Evolutionary conservation across 2,888 invertebrate species (phyloP).

Genomic region (Himalopsyche anomala): DNA sequence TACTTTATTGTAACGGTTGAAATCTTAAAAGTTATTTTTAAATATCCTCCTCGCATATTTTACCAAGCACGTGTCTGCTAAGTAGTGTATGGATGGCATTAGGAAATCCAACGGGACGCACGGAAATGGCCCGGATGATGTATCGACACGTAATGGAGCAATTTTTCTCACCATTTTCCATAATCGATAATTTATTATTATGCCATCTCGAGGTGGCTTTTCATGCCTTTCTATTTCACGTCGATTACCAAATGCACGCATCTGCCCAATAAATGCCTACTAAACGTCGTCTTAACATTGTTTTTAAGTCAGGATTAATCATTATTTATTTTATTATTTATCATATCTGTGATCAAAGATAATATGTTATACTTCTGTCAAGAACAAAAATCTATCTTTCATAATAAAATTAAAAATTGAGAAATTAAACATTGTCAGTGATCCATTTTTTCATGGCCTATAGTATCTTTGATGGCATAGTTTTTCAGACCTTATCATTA

Average conservation of each 20-base stretch:
- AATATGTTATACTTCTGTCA: too few species aligned
- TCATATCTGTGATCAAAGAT: too few species aligned
- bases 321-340: neutral
- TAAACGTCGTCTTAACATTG: constrained; percentile 8
- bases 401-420: too few species aligned
- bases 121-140: constrained; percentile 63
- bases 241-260: constrained; percentile 38
- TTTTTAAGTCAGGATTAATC: neutral
- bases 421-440: too few species aligned
- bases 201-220: constrained; percentile 74
- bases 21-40: neutral
- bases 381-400: too few species aligned
- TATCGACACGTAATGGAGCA: constrained; percentile 66
- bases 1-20: too few species aligned
- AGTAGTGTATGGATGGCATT: constrained; percentile 56
- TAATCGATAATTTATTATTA: constrained; percentile 66
- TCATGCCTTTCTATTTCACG: constrained; percentile 74
- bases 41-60: neutral
- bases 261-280: constrained; percentile 9
- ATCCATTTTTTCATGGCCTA: too few species aligned
- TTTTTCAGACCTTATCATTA: too few species aligned
- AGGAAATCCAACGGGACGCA: constrained; percentile 64
- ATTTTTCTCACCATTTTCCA: constrained; percentile 66
- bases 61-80: neutral
- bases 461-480: too few species aligned